phyloP scores from a whole-genome alignment of 2,113 vertebrate genomes.

The Coptodon bakossiorum region DNA sequence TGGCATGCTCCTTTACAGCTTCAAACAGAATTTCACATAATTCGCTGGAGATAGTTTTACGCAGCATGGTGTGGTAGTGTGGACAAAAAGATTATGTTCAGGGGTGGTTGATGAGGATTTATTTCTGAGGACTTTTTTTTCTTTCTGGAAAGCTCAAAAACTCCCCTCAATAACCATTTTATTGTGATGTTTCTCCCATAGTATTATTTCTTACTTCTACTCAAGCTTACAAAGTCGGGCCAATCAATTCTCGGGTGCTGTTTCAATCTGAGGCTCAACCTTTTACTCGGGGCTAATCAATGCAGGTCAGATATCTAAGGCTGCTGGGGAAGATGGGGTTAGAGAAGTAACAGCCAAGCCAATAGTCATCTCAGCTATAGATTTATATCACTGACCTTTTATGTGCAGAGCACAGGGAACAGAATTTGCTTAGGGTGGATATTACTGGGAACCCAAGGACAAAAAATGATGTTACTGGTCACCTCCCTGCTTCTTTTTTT shows the following conservation, averaged over 20 bases:
- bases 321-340: constrained; percentile 4
- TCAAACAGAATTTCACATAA: constrained; percentile 9
- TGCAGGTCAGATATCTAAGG: constrained; percentile 18
- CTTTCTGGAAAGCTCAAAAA: neutral
- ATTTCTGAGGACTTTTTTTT: neutral
- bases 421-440: constrained; percentile 10
- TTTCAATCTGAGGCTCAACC: constrained; percentile 4
- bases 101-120: neutral
- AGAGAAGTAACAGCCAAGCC: constrained; percentile 18
- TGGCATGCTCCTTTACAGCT: neutral
- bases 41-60: neutral
- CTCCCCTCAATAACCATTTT: neutral
- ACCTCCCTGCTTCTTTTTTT: constrained; percentile 12
- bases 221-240: neutral
- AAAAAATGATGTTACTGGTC: constrained; percentile 24
- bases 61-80: neutral
- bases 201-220: neutral
- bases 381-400: constrained; percentile 55
- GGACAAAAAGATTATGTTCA: neutral
- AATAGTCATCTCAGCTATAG: constrained; percentile 30
- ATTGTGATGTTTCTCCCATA: neutral
- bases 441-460: neutral
- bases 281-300: constrained; percentile 27
- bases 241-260: constrained; percentile 8
- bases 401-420: constrained; percentile 1